phyloP scores from a whole-genome alignment of 2,113 vertebrate genomes.

The Ictidomys tridecemlineatus region DNA sequence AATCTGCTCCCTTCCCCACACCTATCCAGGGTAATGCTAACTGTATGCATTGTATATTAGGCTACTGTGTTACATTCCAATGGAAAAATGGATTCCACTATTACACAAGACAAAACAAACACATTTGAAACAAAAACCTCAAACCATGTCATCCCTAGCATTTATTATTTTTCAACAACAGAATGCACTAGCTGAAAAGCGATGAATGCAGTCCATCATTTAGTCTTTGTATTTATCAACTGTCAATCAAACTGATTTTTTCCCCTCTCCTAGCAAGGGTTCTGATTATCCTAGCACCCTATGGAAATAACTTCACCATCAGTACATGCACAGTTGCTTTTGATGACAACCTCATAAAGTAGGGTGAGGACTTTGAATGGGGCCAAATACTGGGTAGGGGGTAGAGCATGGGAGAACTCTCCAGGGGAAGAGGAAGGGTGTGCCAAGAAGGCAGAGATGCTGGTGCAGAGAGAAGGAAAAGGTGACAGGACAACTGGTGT shows the following conservation, averaged over 20 bases:
- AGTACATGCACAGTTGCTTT: background rate
- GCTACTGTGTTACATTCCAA: background rate
- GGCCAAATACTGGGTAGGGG: background rate
- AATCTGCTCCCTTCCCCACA: background rate
- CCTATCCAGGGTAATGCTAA: background rate
- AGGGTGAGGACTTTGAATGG: slow-evolving; percentile 15
- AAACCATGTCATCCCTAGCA: background rate
- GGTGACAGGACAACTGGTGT: rapidly evolving
- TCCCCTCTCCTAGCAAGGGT: background rate
- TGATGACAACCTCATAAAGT: background rate
- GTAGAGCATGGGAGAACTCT: background rate
- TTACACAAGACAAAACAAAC: slow-evolving; percentile 46
- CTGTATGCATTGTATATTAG: background rate
- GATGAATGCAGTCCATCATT: slow-evolving; percentile 3
- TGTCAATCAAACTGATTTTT: slow-evolving; percentile 43
- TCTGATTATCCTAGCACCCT: slow-evolving; percentile 57
- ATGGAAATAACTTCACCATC: background rate
- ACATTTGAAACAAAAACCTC: slow-evolving; percentile 55
- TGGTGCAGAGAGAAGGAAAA: background rate
- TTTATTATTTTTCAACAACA: slow-evolving; percentile 54
- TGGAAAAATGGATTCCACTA: background rate
- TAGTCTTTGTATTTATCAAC: slow-evolving; percentile 41
- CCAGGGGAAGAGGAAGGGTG: background rate
- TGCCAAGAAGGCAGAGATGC: background rate
- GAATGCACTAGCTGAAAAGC: slow-evolving; percentile 34